Percentiles rank a stretch among this genome's conserved stretches.
phyloP scores from a whole-genome alignment of 2,888 invertebrate genomes.

The Zeuzera pyrina region DNA sequence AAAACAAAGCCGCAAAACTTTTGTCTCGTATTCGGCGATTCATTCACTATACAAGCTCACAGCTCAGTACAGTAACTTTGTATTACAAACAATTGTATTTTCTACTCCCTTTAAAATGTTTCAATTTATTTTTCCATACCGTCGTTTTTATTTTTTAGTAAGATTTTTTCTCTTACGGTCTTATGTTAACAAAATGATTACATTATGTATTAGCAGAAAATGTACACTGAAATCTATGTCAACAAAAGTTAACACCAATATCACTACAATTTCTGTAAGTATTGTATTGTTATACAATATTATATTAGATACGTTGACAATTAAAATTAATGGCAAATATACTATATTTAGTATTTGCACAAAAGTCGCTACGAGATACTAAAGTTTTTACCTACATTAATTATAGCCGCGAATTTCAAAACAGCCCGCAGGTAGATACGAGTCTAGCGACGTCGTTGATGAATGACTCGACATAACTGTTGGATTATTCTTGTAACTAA shows the following conservation, averaged over 20 bases:
- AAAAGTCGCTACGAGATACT: slow-evolving; percentile 12
- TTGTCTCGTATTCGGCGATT: slow-evolving; percentile 25
- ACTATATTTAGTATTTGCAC: too few relatives aligned
- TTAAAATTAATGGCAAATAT: too few relatives aligned
- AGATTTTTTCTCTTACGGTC: neutral
- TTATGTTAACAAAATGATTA: too few relatives aligned
- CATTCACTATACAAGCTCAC: slow-evolving; percentile 16
- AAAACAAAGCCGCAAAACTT: slow-evolving; percentile 29
- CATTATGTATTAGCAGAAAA: too few relatives aligned
- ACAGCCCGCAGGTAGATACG: slow-evolving; percentile 19
- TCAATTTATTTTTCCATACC: neutral
- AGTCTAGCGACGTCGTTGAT: slow-evolving; percentile 21
- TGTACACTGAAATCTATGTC: too few relatives aligned
- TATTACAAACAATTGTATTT: neutral
- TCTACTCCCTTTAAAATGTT: neutral
- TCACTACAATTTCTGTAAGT: too few relatives aligned
- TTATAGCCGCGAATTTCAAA: slow-evolving; percentile 19
- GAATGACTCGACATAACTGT: slow-evolving; percentile 20
- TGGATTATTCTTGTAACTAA: slow-evolving; percentile 16
- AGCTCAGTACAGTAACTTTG: slow-evolving; percentile 4
- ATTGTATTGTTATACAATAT: too few relatives aligned
- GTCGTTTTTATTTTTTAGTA: neutral
- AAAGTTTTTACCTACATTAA: slow-evolving; percentile 11
- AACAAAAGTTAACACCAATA: too few relatives aligned
- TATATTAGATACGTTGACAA: too few relatives aligned